Evolutionary conservation across 30 jellyfish, hydroid and myxozoan species (phyloP), one percentile per base, ranked within the genome.

Genomic region (Turritopsis dohrnii): DNA sequence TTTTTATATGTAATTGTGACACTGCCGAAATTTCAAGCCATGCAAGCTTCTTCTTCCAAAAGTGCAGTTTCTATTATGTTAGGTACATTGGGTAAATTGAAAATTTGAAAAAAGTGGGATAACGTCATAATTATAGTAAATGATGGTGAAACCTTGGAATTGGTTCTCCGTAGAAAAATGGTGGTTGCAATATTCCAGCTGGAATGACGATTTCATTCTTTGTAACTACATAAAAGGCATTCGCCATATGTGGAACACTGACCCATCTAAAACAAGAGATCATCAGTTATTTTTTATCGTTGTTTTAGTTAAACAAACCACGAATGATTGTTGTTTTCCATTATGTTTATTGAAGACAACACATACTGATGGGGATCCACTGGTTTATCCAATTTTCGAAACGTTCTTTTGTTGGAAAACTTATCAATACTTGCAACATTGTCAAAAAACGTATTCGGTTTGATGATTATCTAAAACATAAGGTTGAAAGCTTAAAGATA

Each of bases 221-320:
- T 0, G 99, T 94, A 1, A 94, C 99, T 21, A 94, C 99, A 83
- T 94, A 94, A 76, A 94, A 94, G 26, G 99, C 99, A 86, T 94
- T 94, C 29, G 99, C 99, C 99, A 94, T 94, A 82, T 94, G 99
- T 8, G 99, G 99, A 54, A 94, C 99, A 53, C 99, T 94, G 81
- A 94, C 99, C 99, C 99, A 94, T 66, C 99, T 94, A 81, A 52
- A 84, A 81, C 18, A 69, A 27, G 30, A 69, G 30, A 41, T 5
- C 60, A 13, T 3, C 60, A n/a, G n/a, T n/a, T n/a, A n/a, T n/a
- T n/a, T n/a, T n/a, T n/a, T n/a, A n/a, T n/a, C n/a, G n/a, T n/a
- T n/a, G n/a, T n/a, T n/a, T n/a, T n/a, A n/a, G n/a, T n/a, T n/a
- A n/a, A n/a, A n/a, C n/a, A n/a, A n/a, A n/a, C n/a, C n/a, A n/a